phyloP scores from a whole-genome alignment of 2,113 vertebrate species.

The Entelurus aequoreus region DNA sequence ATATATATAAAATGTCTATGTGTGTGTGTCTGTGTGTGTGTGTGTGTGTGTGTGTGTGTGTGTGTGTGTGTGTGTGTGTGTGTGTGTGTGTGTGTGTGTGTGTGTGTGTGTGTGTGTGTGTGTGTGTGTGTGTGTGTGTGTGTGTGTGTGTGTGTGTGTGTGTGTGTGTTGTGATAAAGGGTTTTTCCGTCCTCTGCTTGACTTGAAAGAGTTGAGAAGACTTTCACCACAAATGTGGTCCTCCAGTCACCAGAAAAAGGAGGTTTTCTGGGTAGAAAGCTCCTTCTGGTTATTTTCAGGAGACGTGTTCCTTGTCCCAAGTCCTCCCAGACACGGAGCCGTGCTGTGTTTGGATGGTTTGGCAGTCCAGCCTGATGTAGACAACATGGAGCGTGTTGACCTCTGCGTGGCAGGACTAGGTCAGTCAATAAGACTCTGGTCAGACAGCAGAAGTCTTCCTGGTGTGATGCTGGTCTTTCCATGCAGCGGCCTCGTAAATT shows the following conservation, averaged over 20 bases:
- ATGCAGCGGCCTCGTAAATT: conserved; percentile 73
- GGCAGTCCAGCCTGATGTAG: conserved; percentile 64
- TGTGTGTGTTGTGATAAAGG: no score
- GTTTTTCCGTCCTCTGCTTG: no score
- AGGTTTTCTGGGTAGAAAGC: background rate
- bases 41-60: no score
- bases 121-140: no score
- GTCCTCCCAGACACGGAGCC: conserved; percentile 51
- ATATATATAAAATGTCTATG: no score
- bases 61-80: no score
- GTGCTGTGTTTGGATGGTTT: conserved; percentile 56
- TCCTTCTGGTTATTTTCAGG: conserved; percentile 35
- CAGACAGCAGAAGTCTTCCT: conserved; percentile 58
- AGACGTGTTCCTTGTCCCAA: conserved; percentile 36
- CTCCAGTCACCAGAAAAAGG: background rate
- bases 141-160: no score
- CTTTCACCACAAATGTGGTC: no score
- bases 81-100: no score
- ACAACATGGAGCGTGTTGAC: conserved; percentile 71
- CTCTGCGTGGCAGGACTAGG: conserved; percentile 59
- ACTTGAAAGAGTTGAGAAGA: no score
- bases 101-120: no score
- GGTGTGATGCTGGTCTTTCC: conserved; percentile 63
- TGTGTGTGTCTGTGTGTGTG: no score
- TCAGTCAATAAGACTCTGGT: conserved; percentile 70